Evolutionary conservation across 2,888 invertebrate species (phyloP), one percentile per base, ranked within the genome.

Genomic region (Dilophus febrilis): DNA sequence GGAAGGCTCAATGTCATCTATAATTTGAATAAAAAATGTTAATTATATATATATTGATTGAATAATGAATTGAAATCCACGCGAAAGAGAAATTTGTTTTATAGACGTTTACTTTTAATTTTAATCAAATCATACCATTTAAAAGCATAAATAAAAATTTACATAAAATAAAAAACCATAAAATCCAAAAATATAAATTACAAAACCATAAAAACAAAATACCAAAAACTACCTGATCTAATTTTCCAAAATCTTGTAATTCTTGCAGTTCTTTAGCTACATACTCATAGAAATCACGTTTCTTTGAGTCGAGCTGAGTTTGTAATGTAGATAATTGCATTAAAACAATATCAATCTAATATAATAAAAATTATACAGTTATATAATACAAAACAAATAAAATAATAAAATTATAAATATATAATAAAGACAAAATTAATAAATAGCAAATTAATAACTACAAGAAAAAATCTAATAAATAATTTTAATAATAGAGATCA

Each of bases 271-370:
- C 67, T 54, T 53, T 59, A 40, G 59, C 59, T 51, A 71, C 64
- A 49, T 66, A 71, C 47, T 64, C 63, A 37, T 66, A 66, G 47
- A 71, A 58, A 52, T 68, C 66, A 28, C 61, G 58, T 51, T 60
- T 60, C 59, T 70, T 72, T 47, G 62, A 65, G 47, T 65, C 67
- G 47, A 72, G 59, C 51, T 67, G 66, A 32, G 61, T 56, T 50
- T 67, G 65, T 52, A 74, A 64, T 38, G 67, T 69, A 47, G 67
- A 64, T 57, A 74, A 69, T 57, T 69, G 68, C 49, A 65, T 65
- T 61, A 71, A 74, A 59, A 76, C 76, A 56, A 68, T 70, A 63
- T 73, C 72, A 61, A 75, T 77, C 78, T 79, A 59, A 53, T 55
- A 54, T 51, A 52, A 56, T 53, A 57, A 51, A 56, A 56, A 54